Evolutionary conservation across 2,888 invertebrate species (phyloP).

Genomic region (Tridacna crocea): DNA sequence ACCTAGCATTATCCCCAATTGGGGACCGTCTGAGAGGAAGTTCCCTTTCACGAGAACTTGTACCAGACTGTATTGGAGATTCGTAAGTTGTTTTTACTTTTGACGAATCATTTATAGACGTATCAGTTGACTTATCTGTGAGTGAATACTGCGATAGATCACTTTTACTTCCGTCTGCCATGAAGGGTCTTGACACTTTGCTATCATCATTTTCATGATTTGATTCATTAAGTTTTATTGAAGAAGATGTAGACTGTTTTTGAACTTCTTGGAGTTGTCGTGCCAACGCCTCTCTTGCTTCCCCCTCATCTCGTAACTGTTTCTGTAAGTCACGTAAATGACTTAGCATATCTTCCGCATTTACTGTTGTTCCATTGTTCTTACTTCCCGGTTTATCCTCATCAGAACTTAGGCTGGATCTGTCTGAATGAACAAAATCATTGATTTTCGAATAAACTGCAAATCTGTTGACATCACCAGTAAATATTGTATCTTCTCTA

Average conservation of each 20-base stretch:
- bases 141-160: constrained; percentile 64
- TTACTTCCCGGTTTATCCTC: background rate
- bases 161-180: constrained; percentile 40
- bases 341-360: constrained; percentile 51
- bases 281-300: constrained; percentile 46
- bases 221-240: background rate
- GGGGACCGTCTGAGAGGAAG: constrained; percentile 60
- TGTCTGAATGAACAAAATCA: constrained; percentile 8
- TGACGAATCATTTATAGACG: constrained; percentile 38
- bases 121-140: constrained; percentile 54
- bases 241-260: constrained; percentile 6
- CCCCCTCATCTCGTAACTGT: constrained; percentile 49
- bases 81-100: constrained; percentile 27
- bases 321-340: constrained; percentile 52
- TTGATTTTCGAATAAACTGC: constrained; percentile 50
- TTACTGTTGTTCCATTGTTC: constrained; percentile 16
- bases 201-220: background rate
- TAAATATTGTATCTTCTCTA: constrained; percentile 41
- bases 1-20: constrained; percentile 55
- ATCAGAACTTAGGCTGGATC: background rate
- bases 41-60: constrained; percentile 48
- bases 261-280: constrained; percentile 45
- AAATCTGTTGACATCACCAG: constrained; percentile 50
- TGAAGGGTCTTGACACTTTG: constrained; percentile 45
- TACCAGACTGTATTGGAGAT: constrained; percentile 49